phyloP scores from a whole-genome alignment of 2,888 invertebrate genomes.

The Poecilobothrus nobilitatus region DNA sequence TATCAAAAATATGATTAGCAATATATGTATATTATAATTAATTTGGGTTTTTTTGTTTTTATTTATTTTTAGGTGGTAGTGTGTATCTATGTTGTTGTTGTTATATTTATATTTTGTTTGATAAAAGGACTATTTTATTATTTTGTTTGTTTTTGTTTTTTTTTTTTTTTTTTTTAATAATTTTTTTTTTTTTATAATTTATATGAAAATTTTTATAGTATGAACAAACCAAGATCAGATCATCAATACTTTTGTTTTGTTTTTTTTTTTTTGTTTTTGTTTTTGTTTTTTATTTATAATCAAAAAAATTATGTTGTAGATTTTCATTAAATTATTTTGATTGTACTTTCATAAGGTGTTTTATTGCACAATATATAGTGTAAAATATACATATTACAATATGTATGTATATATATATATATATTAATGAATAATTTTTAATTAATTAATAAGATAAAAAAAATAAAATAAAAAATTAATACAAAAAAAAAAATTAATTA shows the following conservation, averaged over 20 bases:
- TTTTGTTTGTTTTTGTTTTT: neutral
- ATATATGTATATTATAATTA: no score
- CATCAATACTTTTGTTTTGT: neutral
- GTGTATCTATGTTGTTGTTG: no score
- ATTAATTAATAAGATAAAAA: no score
- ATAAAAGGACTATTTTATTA: neutral
- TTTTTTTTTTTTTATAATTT: neutral
- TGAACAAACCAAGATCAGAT: neutral
- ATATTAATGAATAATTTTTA: neutral
- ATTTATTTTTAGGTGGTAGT: no score
- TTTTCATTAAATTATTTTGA: neutral
- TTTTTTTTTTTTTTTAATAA: neutral
- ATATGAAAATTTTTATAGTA: neutral
- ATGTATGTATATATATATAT: neutral
- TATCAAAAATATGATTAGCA: no score
- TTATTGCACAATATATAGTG: neutral
- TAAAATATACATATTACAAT: neutral
- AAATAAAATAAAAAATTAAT: no score
- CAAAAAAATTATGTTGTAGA: no score
- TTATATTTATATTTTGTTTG: no score
- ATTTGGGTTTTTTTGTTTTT: no score
- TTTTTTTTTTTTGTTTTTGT: neutral
- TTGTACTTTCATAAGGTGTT: slow-evolving; percentile 3
- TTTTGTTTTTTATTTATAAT: no score
- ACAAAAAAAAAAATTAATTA: no score